Conservation (phyloP, 2,888 invertebrate species). For the Lithophane socia region DNA sequence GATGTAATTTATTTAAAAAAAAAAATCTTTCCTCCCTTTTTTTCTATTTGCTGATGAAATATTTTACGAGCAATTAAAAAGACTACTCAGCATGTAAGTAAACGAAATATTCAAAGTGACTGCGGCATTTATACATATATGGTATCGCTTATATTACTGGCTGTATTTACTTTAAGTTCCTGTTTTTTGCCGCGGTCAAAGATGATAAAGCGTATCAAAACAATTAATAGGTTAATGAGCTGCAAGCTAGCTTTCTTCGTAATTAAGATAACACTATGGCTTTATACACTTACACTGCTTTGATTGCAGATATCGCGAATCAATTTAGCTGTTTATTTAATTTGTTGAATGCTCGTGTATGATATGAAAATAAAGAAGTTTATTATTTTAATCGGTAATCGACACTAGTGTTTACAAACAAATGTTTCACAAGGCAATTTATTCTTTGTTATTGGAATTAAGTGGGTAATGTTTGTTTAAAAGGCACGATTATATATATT, state of each 20-base stretch:
- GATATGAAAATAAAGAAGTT: constrained; percentile 5
- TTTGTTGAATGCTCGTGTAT: neutral
- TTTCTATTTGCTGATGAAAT: too few relatives aligned
- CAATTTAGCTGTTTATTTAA: constrained; percentile 30
- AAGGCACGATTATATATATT: neutral
- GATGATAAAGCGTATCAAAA: neutral
- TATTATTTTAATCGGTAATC: constrained; percentile 24
- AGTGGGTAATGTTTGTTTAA: neutral
- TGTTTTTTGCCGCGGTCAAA: neutral
- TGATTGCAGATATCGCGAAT: constrained; percentile 21
- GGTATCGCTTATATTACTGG: neutral
- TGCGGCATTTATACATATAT: too few relatives aligned
- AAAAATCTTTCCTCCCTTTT: too few relatives aligned
- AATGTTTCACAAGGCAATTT: constrained; percentile 3
- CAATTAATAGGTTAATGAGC: constrained; percentile 32
- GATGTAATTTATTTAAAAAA: too few relatives aligned
- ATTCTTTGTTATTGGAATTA: neutral
- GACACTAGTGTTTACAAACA: constrained; percentile 37
- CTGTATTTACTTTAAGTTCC: neutral
- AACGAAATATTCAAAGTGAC: neutral
- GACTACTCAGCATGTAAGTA: too few relatives aligned
- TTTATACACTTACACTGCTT: neutral
- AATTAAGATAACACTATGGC: neutral
- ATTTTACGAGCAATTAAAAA: neutral
- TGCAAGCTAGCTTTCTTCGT: constrained; percentile 11